Conservation (phyloP, 2,797 vertebrate genomes). For the Malacoctenus gilli region DNA sequence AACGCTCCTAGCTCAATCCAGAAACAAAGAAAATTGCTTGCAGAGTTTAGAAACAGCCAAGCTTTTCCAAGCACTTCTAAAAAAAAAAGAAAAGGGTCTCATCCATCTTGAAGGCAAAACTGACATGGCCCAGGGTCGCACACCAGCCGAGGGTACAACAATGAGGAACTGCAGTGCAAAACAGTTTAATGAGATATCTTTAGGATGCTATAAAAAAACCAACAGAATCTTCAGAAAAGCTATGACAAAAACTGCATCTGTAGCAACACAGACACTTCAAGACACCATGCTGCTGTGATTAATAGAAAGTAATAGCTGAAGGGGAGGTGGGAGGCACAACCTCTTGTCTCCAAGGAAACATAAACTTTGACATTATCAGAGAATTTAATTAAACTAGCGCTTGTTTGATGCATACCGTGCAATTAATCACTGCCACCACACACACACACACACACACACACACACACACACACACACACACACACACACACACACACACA, state of each 20-base stretch:
- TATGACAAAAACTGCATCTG: conserved; percentile 28
- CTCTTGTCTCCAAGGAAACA: conserved; percentile 55
- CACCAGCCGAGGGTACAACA: conserved; percentile 19
- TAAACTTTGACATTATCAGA: conserved; percentile 69
- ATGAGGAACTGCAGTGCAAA: conserved; percentile 15
- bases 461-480: conserved; percentile 7
- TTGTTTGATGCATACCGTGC: conserved; percentile 55
- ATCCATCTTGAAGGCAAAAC: too few relatives aligned
- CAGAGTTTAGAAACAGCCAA: too few relatives aligned
- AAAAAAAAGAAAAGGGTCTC: too few relatives aligned
- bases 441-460: too few relatives aligned
- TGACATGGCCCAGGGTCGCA: conserved; percentile 4
- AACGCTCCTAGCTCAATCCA: too few relatives aligned
- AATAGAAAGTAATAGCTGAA: conserved; percentile 43
- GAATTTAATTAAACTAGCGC: conserved; percentile 69
- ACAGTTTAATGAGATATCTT: conserved; percentile 9
- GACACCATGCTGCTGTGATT: conserved; percentile 35
- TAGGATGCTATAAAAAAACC: conserved; percentile 7
- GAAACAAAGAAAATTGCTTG: too few relatives aligned
- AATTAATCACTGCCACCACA: conserved; percentile 71
- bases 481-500: conserved; percentile 1
- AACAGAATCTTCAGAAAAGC: conserved; percentile 18
- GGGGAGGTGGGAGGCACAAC: conserved; percentile 36
- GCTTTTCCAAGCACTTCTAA: too few relatives aligned
- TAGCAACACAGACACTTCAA: conserved; percentile 2